Evolutionary conservation across 2,113 vertebrate species (phyloP), one percentile per base, ranked within the genome.

Genomic region (Misgurnus anguillicaudatus): DNA sequence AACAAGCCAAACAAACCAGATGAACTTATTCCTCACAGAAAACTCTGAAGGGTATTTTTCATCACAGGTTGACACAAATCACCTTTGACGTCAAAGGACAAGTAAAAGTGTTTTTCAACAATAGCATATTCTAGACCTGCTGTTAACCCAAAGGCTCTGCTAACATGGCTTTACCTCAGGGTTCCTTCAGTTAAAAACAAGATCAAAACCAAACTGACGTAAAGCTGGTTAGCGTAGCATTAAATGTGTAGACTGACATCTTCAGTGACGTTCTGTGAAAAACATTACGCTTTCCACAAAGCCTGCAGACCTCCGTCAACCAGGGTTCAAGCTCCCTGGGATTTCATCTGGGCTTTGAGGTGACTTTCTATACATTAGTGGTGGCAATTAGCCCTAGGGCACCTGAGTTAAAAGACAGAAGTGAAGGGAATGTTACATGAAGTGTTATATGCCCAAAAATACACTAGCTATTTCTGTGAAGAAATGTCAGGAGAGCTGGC

Each of bases 401-500:
- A 62, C 2, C 14, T 63, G 62, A 78, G 82, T 79, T 78, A 71
- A 84, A 87, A 9, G 14, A 41, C 62, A 60, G 31, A 62, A 75
- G 58, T 39, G 53, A 63, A 81, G 67, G 24, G 79, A 80, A 70
- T 72, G 36, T 48, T 39, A 48, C 62, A 48, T 64, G 57, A 39
- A 48, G 61, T 41, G 17, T 36, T 14, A 38, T 41, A 16, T 45
- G 57, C 6, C 13, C 39, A 60, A n/a, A 70, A 70, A 41, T 41
- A 39, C 31, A 6, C 16, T 71, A 11, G 31, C 48, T 6, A 51
- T 5, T 69, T 11, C 16, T 19, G 1, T 6, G 31, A n/a, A 55
- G 31, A 39, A 55, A 71, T 53, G 1, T 39, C 16, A 55, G 9
- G 38, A 71, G 31, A 71, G 68, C 16, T 55, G 14, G 42, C 5